Conservation (phyloP, 1,140 invertebrate species). For the Hylyphantes graminicola region DNA sequence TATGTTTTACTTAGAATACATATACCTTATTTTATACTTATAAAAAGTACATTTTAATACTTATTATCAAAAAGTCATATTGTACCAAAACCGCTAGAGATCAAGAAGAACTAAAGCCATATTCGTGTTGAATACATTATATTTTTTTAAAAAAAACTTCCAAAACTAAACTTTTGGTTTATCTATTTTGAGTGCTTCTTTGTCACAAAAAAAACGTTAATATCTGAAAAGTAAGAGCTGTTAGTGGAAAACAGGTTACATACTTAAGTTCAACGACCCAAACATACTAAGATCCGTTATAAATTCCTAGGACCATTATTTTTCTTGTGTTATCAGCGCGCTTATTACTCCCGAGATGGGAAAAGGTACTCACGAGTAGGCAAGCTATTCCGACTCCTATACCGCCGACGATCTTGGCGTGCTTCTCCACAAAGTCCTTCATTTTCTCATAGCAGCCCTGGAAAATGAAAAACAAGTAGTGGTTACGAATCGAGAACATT, state of each 20-base stretch:
- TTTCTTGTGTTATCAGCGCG: constrained; percentile 25
- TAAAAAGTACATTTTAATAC: too few relatives aligned
- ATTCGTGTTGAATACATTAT: too few relatives aligned
- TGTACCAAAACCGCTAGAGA: too few relatives aligned
- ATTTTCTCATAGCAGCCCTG: constrained; percentile 79
- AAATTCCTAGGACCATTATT: background rate
- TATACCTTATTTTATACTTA: too few relatives aligned
- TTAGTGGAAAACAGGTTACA: background rate
- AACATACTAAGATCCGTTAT: background rate
- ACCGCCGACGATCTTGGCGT: constrained; percentile 82
- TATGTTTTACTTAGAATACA: too few relatives aligned
- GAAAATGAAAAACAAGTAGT: constrained; percentile 14
- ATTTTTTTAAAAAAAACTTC: too few relatives aligned
- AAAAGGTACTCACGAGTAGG: constrained; percentile 76
- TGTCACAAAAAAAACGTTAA: too few relatives aligned
- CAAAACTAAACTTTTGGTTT: too few relatives aligned
- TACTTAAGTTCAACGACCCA: background rate
- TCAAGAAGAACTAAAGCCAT: too few relatives aligned
- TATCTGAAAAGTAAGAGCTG: background rate
- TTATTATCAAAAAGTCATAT: too few relatives aligned
- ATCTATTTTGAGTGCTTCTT: too few relatives aligned
- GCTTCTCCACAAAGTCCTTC: constrained; percentile 77
- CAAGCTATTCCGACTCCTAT: constrained; percentile 83
- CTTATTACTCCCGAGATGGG: background rate
- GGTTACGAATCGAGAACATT: background rate